A percentile compares a stretch with the other conserved stretches of the same genome.
Conservation (phyloP, 2,888 invertebrate species). For the Tenthredo livida region DNA sequence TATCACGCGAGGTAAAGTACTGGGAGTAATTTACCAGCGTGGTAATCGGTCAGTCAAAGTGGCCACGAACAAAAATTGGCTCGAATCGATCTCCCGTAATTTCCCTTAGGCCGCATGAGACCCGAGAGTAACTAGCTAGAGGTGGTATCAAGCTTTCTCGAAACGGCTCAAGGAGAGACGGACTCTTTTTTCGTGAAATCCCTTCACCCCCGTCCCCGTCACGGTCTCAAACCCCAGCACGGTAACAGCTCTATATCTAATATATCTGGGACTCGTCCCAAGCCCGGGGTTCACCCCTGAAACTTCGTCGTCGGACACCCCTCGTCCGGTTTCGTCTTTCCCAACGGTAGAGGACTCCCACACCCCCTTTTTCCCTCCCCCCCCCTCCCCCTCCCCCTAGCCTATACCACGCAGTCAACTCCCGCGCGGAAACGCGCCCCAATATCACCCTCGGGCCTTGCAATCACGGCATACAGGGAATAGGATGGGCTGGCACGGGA, state of each 20-base stretch:
- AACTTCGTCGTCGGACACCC: conserved; percentile 46
- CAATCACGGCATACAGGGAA: conserved; percentile 75
- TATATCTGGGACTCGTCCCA: conserved; percentile 50
- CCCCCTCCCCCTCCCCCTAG: conserved; percentile 60
- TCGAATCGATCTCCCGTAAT: conserved; percentile 42
- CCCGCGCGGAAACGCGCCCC: conserved; percentile 68
- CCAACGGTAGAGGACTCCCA: conserved; percentile 37
- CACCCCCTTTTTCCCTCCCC: conserved; percentile 61
- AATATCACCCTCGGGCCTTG: conserved; percentile 74
- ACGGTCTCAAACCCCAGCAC: conserved; percentile 30
- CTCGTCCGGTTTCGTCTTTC: conserved; percentile 51
- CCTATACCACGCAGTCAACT: conserved; percentile 46
- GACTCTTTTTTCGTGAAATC: conserved; percentile 27
- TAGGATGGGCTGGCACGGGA: conserved; percentile 67
- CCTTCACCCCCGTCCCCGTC: conserved; percentile 32
- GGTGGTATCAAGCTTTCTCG: conserved; percentile 34
- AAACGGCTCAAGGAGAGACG: conserved; percentile 30
- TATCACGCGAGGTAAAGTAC: conserved; percentile 37
- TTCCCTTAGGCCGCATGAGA: conserved; percentile 24
- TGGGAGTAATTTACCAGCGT: conserved; percentile 19
- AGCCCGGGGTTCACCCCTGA: conserved; percentile 44
- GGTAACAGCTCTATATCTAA: conserved; percentile 48
- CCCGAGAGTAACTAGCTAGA: conserved; percentile 39
- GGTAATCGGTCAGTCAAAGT: conserved; percentile 38
- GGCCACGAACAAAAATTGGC: conserved; percentile 19